A percentile compares a stretch with the other conserved stretches of the same genome.
phyloP scores from a whole-genome alignment of 2,888 invertebrate species.

The Resseliella maxima region DNA sequence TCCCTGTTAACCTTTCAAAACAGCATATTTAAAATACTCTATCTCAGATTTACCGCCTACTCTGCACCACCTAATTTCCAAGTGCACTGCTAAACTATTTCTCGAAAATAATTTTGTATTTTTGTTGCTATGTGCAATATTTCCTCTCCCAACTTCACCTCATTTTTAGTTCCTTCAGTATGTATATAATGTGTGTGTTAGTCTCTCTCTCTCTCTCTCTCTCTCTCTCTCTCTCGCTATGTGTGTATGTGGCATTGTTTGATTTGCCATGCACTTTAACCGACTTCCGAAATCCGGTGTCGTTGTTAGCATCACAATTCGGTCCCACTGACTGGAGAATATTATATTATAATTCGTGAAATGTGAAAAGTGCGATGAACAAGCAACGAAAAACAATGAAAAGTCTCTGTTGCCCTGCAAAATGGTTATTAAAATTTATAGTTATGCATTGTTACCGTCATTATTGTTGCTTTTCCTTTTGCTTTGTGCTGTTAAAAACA shows the following conservation, averaged over 20 bases:
- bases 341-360: background rate
- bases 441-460: constrained; percentile 33
- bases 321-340: background rate
- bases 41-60: background rate
- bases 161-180: no score
- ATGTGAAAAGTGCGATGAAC: constrained; percentile 6
- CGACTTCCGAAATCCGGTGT: constrained; percentile 33
- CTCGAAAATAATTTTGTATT: constrained; percentile 15
- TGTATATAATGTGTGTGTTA: no score
- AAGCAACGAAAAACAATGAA: background rate
- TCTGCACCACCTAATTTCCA: background rate
- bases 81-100: constrained; percentile 1
- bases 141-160: background rate
- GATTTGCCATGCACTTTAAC: constrained; percentile 18
- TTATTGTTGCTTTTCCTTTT: constrained; percentile 25
- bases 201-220: no score
- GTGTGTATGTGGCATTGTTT: constrained; percentile 5
- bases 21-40: background rate
- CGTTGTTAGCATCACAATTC: background rate
- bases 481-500: background rate
- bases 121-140: background rate
- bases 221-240: background rate
- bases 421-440: constrained; percentile 46
- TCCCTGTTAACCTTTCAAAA: background rate
- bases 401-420: constrained; percentile 30